Conservation (phyloP, 2,888 invertebrate genomes). For the Oscheius sp. region DNA sequence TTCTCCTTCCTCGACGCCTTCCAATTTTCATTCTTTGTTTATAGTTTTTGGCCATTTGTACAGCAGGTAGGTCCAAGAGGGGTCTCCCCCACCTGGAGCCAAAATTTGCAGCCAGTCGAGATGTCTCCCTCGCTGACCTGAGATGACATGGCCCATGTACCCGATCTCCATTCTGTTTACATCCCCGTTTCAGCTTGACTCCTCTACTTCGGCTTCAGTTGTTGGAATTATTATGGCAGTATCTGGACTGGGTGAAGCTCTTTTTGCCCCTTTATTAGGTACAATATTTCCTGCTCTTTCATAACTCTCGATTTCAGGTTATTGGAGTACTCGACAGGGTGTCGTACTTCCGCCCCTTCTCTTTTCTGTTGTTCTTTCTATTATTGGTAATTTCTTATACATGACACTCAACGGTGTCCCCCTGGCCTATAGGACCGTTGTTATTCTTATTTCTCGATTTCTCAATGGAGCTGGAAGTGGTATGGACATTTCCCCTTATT, state of each 20-base stretch:
- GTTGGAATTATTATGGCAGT: slow-evolving; percentile 45
- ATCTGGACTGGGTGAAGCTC: slow-evolving; percentile 55
- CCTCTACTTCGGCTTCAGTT: slow-evolving; percentile 46
- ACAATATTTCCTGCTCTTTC: neutral
- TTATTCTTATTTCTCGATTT: slow-evolving; percentile 49
- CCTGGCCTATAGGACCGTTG: slow-evolving; percentile 5
- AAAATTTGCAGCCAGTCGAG: slow-evolving; percentile 9
- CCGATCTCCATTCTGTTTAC: neutral
- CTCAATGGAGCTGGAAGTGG: slow-evolving; percentile 48
- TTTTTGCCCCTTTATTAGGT: slow-evolving; percentile 54
- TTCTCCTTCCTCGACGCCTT: slow-evolving; percentile 57
- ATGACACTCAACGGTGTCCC: slow-evolving; percentile 47
- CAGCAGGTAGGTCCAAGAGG: slow-evolving; percentile 43
- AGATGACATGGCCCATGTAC: neutral
- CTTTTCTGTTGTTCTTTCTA: slow-evolving; percentile 41
- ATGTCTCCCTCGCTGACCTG: neutral
- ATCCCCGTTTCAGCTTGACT: slow-evolving; percentile 43
- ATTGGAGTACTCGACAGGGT: slow-evolving; percentile 38
- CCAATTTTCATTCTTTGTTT: slow-evolving; percentile 59
- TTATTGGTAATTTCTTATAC: slow-evolving; percentile 47
- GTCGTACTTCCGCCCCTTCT: slow-evolving; percentile 44
- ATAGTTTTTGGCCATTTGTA: slow-evolving; percentile 54
- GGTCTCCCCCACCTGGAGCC: slow-evolving; percentile 3
- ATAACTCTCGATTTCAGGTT: neutral
- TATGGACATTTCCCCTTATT: too few relatives aligned